A percentile compares a stretch with the other conserved stretches of the same genome.
Conservation (phyloP, 2,888 invertebrate species). For the Hipparchia sbordonii region DNA sequence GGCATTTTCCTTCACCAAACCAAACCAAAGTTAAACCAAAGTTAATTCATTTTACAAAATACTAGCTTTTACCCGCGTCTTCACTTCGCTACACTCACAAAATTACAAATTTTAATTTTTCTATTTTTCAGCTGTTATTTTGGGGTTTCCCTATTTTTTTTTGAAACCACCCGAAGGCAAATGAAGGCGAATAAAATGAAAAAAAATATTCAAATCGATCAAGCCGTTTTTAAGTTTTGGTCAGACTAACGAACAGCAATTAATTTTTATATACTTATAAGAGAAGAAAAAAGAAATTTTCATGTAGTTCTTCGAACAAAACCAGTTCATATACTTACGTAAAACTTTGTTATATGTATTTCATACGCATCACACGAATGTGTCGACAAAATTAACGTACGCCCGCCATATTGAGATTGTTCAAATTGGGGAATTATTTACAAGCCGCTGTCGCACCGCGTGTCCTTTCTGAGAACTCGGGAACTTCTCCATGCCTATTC, state of each 20-base stretch:
- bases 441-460: slow-evolving; percentile 68
- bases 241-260: too few species aligned
- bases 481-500: slow-evolving; percentile 76
- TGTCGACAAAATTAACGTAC: slow-evolving; percentile 62
- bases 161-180: too few species aligned
- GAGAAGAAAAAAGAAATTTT: background rate
- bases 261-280: too few species aligned
- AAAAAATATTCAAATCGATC: too few species aligned
- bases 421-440: slow-evolving; percentile 78
- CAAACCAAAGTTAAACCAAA: too few species aligned
- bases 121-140: too few species aligned
- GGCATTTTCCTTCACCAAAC: too few species aligned
- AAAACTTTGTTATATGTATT: slow-evolving; percentile 35
- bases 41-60: background rate
- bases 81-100: too few species aligned
- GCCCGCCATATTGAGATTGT: slow-evolving; percentile 73
- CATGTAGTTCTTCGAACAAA: background rate
- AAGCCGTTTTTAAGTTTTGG: too few species aligned
- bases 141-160: too few species aligned
- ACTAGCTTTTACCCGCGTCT: background rate
- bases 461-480: slow-evolving; percentile 76
- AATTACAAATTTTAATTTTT: too few species aligned
- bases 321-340: slow-evolving; percentile 3
- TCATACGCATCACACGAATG: slow-evolving; percentile 44
- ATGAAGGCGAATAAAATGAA: too few species aligned